These are phyloP conservation scores for Poecilia wingei DNA, from an alignment of 2,797 vertebrate genomes.

Conservation along the genomic window DNA sequence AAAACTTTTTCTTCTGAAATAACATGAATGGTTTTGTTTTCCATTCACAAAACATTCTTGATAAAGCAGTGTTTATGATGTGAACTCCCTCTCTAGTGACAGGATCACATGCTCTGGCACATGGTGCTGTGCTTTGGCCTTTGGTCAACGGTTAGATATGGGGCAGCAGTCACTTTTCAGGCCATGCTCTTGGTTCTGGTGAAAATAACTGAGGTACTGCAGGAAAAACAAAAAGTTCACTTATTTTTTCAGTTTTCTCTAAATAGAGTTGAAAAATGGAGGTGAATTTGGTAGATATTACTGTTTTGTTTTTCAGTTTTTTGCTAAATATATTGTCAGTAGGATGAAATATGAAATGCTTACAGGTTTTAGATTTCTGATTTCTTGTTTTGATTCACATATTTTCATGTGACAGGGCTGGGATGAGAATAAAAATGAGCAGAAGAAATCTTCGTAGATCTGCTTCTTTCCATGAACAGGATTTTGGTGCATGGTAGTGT, in stretches of 20 bases:
- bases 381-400: not conserved
- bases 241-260: not conserved
- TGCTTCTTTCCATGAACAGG: not conserved
- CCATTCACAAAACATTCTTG: constrained; percentile 22
- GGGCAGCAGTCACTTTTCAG: constrained; percentile 70
- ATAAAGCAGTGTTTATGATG: constrained; percentile 44
- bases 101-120: constrained; percentile 61
- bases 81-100: constrained; percentile 34
- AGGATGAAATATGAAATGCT: not conserved
- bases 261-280: not conserved
- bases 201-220: constrained; percentile 67
- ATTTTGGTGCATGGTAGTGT: not conserved
- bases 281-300: not conserved
- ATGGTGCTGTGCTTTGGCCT: constrained; percentile 73
- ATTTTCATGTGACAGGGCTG: not conserved
- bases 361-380: not conserved
- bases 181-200: constrained; percentile 42
- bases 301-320: not conserved
- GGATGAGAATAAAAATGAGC: not conserved
- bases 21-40: constrained; percentile 9
- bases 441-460: not conserved
- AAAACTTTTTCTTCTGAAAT: not conserved
- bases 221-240: not conserved
- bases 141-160: constrained; percentile 66
- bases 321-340: not conserved